These are phyloP conservation scores for Thunnus thynnus DNA, from an alignment of 2,113 vertebrate genomes.

Conservation along the genomic window DNA sequence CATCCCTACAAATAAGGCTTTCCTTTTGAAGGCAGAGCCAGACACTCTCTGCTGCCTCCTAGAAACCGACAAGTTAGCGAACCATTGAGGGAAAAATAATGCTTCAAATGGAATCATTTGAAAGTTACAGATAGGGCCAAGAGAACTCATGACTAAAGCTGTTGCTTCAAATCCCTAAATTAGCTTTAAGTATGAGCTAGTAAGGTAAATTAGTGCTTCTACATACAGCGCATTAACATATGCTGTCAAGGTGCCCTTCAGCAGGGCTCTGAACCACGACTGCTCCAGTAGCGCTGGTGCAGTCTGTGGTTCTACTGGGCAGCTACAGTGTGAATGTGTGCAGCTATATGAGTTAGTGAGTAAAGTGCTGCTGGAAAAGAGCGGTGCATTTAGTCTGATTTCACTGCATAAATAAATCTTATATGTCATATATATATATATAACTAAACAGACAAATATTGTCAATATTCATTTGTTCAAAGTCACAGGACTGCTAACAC, in stretches of 20 bases:
- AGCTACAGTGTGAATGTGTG: neutral
- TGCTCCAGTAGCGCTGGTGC: conserved; percentile 21
- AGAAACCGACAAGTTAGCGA: neutral
- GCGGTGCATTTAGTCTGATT: neutral
- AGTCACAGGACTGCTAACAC: neutral
- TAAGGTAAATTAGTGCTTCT: neutral
- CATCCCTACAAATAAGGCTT: neutral
- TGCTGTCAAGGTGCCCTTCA: conserved; percentile 53
- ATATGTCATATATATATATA: neutral
- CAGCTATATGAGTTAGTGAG: no score
- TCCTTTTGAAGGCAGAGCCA: neutral
- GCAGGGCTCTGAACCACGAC: neutral
- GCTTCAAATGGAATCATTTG: neutral
- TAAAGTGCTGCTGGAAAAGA: conserved; percentile 2
- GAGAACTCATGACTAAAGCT: neutral
- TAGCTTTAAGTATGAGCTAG: neutral
- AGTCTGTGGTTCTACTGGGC: neutral
- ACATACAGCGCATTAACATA: neutral
- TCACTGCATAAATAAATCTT: neutral
- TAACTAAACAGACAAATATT: neutral
- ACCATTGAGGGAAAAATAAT: neutral
- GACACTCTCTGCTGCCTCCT: neutral
- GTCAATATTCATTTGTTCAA: neutral
- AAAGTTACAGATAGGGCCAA: neutral
- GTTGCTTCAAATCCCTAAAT: conserved; percentile 9